Conservation (phyloP, 2,888 invertebrate species). For the Platerodrilus igneus region DNA sequence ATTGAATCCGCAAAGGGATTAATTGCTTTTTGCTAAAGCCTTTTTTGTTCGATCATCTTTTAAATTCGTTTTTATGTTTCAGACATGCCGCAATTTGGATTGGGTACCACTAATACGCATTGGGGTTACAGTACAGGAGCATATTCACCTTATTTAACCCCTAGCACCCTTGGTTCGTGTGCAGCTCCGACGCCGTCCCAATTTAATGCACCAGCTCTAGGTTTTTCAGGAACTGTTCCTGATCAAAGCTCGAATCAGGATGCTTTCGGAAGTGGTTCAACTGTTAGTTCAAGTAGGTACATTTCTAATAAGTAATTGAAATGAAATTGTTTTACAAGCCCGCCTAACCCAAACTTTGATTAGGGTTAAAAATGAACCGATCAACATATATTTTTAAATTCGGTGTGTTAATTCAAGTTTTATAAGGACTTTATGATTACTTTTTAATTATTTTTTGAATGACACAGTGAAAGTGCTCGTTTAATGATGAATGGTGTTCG, state of each 20-base stretch:
- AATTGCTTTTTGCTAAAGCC: conserved; percentile 40
- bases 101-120: conserved; percentile 79
- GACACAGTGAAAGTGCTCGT: conserved; percentile 4
- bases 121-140: conserved; percentile 87
- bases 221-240: conserved; percentile 65
- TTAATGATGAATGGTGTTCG: conserved; percentile 10
- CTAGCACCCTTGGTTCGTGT: conserved; percentile 66
- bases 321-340: conserved; percentile 4
- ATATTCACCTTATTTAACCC: conserved; percentile 77
- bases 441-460: neutral
- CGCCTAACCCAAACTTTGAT: conserved; percentile 7
- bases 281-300: conserved; percentile 44
- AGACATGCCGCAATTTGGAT: conserved; percentile 84
- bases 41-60: neutral
- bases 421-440: no score
- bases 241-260: conserved; percentile 56
- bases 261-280: conserved; percentile 45
- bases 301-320: no score
- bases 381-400: no score
- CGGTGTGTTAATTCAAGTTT: no score
- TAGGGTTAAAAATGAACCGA: conserved; percentile 6
- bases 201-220: conserved; percentile 70
- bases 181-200: conserved; percentile 66
- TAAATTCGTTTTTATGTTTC: conserved; percentile 30
- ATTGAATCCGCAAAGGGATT: conserved; percentile 45